Evolutionary conservation across 2,113 vertebrate species (phyloP), one percentile per base, ranked within the genome.

Genomic region (Callopanchax toddi): DNA sequence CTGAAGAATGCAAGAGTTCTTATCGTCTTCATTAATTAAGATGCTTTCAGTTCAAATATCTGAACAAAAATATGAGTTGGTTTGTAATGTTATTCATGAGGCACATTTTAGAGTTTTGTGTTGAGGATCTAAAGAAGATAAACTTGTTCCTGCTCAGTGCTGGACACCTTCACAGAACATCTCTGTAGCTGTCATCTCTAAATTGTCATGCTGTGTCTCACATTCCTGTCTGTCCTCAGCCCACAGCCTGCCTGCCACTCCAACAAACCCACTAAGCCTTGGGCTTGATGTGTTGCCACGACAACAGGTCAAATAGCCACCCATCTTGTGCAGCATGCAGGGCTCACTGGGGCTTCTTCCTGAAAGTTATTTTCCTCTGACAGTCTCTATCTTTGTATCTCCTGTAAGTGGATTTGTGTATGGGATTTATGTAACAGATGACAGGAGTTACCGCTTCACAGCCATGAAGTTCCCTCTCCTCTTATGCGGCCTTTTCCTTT

Each of bases 371-470:
- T 67, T 78, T 60, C 39, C 21, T 39, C 60, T 76, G 40, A 54
- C 65, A 44, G 44, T 20, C 11, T 67, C 57, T 71, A 72, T 78
- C 70, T 71, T 34, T 48, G 15, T 7, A 71, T 75, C 66, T 52
- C 13, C 56, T 48, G 21, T 79, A 79, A 80, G 70, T 81, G 51
- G 69, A 82, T 86, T 84, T 79, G 52, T 57, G 62, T 73, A 66
- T 58, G 18, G 23, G 71, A 42, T 42, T 58, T 54, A 44, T 44
- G 51, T 71, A 68, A 74, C 20, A 20, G 40, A 69, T 22, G 52
- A 58, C 8, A 45, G 36, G 59, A 62, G 52, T 65, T 60, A 34
- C 60, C 26, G 36, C 56, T 20, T n/a, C 1, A n/a, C 66, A 36
- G 50, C 10, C 37, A 63, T 52, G 65, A 68, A 42, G 26, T 57